phyloP scores from a whole-genome alignment of 2,113 vertebrate species.

The Rhea pennata region DNA sequence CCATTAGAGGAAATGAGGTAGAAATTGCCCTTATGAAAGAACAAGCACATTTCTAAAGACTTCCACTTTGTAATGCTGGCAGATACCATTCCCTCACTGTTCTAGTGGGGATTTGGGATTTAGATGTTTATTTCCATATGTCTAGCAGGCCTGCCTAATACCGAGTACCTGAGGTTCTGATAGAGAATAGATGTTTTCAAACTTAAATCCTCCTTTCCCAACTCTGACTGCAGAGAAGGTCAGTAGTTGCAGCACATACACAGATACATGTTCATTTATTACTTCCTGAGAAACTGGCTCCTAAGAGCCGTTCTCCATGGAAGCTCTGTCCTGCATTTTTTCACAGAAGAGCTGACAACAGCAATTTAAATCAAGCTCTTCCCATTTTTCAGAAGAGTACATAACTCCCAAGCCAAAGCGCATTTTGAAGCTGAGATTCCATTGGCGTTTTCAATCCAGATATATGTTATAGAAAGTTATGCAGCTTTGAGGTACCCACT shows the following conservation, averaged over 20 bases:
- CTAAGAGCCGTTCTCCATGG: neutral
- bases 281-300: constrained; percentile 2
- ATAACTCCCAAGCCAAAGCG: neutral
- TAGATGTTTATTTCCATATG: neutral
- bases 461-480: constrained; percentile 54
- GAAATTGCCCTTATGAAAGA: neutral
- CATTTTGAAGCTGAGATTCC: constrained; percentile 41
- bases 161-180: neutral
- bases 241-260: neutral
- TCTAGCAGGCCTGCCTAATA: neutral
- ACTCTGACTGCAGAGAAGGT: neutral
- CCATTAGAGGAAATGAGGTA: neutral
- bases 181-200: neutral
- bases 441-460: neutral
- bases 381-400: neutral
- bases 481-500: neutral
- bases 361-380: constrained; percentile 41
- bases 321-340: neutral
- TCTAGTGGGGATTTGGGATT: neutral
- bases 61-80: neutral
- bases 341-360: neutral
- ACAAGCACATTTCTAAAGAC: neutral
- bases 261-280: neutral
- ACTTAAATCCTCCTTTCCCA: neutral
- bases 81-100: neutral